These are phyloP conservation scores for Dipus sagitta DNA, from an alignment of 2,797 vertebrate species.

Conservation along the genomic window DNA sequence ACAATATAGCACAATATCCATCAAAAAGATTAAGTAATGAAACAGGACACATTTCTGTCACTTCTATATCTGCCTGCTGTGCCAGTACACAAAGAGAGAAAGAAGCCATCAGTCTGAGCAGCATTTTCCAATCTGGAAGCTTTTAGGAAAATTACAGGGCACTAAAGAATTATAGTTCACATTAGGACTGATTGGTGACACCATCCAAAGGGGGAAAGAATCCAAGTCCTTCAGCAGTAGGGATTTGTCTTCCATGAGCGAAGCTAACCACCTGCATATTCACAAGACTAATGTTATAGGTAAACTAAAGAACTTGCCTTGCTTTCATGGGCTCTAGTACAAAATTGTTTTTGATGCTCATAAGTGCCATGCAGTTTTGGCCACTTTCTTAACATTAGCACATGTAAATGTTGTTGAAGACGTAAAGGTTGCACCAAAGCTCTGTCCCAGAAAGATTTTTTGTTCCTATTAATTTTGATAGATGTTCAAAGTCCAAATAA, in stretches of 20 bases:
- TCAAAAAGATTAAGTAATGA: conserved; percentile 82
- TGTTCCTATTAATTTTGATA: background rate
- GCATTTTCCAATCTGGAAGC: conserved; percentile 82
- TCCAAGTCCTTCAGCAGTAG: conserved; percentile 56
- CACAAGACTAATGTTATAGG: background rate
- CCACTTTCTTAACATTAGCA: conserved; percentile 44
- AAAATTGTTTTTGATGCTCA: conserved; percentile 66
- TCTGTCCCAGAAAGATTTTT: background rate
- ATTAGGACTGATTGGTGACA: conserved; percentile 84
- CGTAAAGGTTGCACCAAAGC: background rate
- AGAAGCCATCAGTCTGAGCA: conserved; percentile 72
- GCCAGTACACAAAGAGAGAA: conserved; percentile 75
- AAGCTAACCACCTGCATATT: conserved; percentile 44
- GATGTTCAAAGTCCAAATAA: conserved; percentile 27
- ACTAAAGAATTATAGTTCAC: conserved; percentile 84
- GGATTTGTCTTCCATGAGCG: conserved; percentile 53
- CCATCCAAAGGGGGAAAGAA: conserved; percentile 80
- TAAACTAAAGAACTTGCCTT: conserved; percentile 42
- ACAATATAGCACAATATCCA: conserved; percentile 72
- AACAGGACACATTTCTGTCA: conserved; percentile 79
- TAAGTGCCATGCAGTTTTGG: conserved; percentile 39
- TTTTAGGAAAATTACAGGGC: conserved; percentile 88
- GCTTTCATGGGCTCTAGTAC: background rate
- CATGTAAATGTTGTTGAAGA: background rate
- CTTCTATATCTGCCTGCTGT: conserved; percentile 79